A percentile compares a stretch with the other conserved stretches of the same genome.
These are phyloP conservation scores for Cyanoramphus novaezelandiae DNA, from an alignment of 2,113 vertebrate genomes.

Conservation along the genomic window DNA sequence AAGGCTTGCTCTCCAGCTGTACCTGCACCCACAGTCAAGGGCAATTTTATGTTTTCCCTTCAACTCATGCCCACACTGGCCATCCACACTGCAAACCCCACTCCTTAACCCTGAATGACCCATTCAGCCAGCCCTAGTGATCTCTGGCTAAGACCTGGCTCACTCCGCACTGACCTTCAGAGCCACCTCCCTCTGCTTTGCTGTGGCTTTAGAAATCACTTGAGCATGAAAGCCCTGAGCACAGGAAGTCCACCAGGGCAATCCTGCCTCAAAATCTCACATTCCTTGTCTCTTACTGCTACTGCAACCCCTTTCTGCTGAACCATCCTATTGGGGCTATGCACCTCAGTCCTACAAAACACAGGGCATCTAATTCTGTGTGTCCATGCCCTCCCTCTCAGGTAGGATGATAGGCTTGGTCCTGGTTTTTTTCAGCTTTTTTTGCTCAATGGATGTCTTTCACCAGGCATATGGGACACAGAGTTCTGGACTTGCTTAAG, in stretches of 20 bases:
- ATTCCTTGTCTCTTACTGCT: neutral
- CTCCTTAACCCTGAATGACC: neutral
- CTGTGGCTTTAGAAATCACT: conserved; percentile 27
- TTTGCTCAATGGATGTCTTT: neutral
- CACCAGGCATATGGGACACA: neutral
- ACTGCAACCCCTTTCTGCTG: neutral
- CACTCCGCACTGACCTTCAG: neutral
- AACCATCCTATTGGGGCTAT: neutral
- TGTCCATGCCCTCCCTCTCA: neutral
- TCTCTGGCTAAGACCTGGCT: conserved; percentile 1
- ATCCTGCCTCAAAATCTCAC: neutral
- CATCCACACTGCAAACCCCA: neutral
- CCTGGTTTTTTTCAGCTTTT: neutral
- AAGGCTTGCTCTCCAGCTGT: neutral
- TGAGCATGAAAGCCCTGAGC: conserved; percentile 25
- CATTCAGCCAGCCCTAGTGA: neutral
- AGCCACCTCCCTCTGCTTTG: conserved; percentile 15
- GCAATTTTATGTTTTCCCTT: neutral
- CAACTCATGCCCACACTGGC: neutral
- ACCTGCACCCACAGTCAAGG: neutral
- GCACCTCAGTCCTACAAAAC: neutral
- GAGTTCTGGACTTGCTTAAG: neutral
- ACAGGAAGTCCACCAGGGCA: neutral
- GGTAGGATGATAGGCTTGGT: neutral
- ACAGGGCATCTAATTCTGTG: neutral